Evolutionary conservation across 2,113 vertebrate species (phyloP), one percentile per base, ranked within the genome.

Genomic region (Octodon degus): DNA sequence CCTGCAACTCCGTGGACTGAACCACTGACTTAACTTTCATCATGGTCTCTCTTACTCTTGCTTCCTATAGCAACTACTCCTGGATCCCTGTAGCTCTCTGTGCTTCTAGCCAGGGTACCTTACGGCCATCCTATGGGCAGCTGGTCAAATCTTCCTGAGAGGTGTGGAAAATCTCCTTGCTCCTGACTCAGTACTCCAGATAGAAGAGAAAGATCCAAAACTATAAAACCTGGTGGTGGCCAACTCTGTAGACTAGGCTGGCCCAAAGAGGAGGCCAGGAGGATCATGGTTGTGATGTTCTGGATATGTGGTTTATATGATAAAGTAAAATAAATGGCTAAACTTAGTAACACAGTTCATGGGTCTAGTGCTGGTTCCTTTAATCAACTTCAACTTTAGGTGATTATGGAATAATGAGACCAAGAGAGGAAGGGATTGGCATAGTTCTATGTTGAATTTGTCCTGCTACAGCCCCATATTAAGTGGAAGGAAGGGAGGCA

Each of bases 241-340:
- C 34, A 67, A 63, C 34, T 25, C 17, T 3, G 0, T 10, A n/a
- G 14, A 22, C 43, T 32, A 20, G 10, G 25, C 14, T 0, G 0
- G n/a, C n/a, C 13, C 22, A 2, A 27, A 32, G n/a, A 27, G 32
- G 47, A 50, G 30, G 53, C 40, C 70, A 17, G 0, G 3, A 11
- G 12, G 32, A 63, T 4, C 5, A 8, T 1, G 0, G 20, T 0
- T 24, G 55, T 25, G 53, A 55, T 67, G 14, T 63, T 8, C 40
- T 80, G 7, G 12, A 55, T 30, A 25, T n/a, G 19, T 2, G 6
- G 37, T 17, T 4, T 8, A 10, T 2, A 37, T 34, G 19, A 67
- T 47, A 11, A 67, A 79, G 55, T 20, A 89, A 60, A 12, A 17
- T 24, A 9, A 86, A 22, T 0, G 0, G 34, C 16, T 50, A 43